Evolutionary conservation across 2,888 invertebrate genomes (phyloP).

Genomic region (Drosophila rellima): DNA sequence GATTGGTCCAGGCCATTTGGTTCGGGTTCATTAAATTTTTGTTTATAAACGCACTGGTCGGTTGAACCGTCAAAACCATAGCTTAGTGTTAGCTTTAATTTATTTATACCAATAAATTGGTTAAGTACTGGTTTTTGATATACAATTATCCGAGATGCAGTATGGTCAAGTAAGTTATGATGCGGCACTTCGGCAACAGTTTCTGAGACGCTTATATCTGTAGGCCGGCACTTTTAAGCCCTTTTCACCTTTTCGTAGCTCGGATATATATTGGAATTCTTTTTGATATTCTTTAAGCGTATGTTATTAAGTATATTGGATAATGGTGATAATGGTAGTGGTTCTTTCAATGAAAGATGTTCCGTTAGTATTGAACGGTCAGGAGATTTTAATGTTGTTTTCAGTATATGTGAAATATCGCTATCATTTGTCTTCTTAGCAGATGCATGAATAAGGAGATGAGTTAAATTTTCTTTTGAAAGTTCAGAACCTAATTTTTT

Average conservation of each 20-base stretch:
- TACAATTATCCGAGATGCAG: no score
- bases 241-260: slow-evolving; percentile 1
- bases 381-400: slow-evolving; percentile 10
- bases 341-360: slow-evolving; percentile 24
- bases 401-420: slow-evolving; percentile 8
- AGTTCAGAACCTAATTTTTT: slow-evolving; percentile 16
- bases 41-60: no score
- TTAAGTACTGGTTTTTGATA: no score
- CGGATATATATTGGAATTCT: slow-evolving; percentile 2
- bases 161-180: no score
- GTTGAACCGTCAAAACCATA: no score
- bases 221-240: slow-evolving; percentile 1
- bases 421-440: slow-evolving; percentile 18
- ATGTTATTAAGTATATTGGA: neutral
- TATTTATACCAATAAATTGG: no score
- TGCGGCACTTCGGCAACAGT: neutral
- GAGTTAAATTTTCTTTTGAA: slow-evolving; percentile 24
- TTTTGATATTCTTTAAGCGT: slow-evolving; percentile 1
- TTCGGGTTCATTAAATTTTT: no score
- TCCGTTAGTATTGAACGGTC: slow-evolving; percentile 23
- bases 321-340: neutral
- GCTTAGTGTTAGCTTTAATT: no score
- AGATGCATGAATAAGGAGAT: slow-evolving; percentile 19
- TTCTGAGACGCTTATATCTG: neutral
- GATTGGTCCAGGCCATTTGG: no score